Evolutionary conservation across 2,113 vertebrate species (phyloP).

Genomic region (Pedionomus torquatus): DNA sequence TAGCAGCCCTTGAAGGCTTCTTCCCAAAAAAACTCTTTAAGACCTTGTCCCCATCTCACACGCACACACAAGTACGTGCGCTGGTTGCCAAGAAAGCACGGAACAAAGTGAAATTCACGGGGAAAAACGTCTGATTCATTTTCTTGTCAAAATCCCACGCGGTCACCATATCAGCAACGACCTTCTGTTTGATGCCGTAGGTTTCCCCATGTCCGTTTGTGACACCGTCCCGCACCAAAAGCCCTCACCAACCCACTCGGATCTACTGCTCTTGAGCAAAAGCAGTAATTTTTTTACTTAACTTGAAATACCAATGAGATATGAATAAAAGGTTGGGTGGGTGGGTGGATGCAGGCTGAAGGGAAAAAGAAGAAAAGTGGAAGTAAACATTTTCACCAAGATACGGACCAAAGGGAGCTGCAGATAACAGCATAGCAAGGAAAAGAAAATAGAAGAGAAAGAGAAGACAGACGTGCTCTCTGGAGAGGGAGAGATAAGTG

Average conservation of each 20-base stretch:
- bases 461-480: neutral
- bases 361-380: neutral
- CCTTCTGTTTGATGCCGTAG: neutral
- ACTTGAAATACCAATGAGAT: neutral
- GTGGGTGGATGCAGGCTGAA: neutral
- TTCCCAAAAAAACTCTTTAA: neutral
- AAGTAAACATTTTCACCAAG: neutral
- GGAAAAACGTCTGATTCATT: neutral
- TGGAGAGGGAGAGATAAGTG: neutral
- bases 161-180: neutral
- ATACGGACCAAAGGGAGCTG: neutral
- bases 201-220: neutral
- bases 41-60: neutral
- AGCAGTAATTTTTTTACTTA: neutral
- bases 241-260: neutral
- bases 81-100: too few species aligned
- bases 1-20: neutral
- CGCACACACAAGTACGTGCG: neutral
- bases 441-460: neutral
- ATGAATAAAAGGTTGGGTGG: neutral
- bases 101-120: neutral
- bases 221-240: neutral
- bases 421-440: neutral
- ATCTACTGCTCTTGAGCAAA: neutral
- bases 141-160: neutral